Base-by-base conservation (phyloP, 2,113 vertebrate genomes). In the Spizaetus ornatus region DNA sequence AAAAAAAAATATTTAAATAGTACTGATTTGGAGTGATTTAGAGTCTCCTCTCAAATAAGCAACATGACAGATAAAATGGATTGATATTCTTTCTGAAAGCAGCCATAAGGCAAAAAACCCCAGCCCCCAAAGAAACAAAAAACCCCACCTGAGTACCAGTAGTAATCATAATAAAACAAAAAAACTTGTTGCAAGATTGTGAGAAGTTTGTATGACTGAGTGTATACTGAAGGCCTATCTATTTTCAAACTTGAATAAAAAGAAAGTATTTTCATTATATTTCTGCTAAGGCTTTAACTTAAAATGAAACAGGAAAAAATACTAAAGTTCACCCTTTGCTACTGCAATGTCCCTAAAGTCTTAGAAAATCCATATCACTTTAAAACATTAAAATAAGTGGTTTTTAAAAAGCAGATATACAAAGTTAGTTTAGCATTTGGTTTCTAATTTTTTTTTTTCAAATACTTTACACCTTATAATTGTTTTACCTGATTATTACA, bases 131-230 rank as follows among this genome's bases (percentile, higher is more conserved):
- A 81, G 31, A 88, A 78, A 52, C 10, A 70, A 58, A 19, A 34
- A 3, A 0, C 1, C 10, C 10, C 10, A 38, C 31, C 6, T 40
- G 34, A 15, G 29, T 52, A 65, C 3, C 58, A 48, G 15, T 20
- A 63, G 6, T 27, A 72, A 8, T 43, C 73, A 26, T 27, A 65
- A 55, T 61, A 88, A 85, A 50, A 45, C 31, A 2, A 55, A 73
- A 85, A 85, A 61, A 17, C 5, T 56, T 5, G 22, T 34, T 79
- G 9, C 67, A 77, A 38, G 38, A 11, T 22, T 70, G 7, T 48
- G 16, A 79, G 19, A 67, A 12, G 8, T 45, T 59, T 86, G 12
- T 58, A 10, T 32, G 22, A 31, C 25, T 72, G 21, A 67, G 5
- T 40, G 23, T 43, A 16, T 43, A 38, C 13, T 42, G n/a, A 74